Evolutionary conservation across 1,140 invertebrate species (phyloP).

Genomic region (Drepana arcuata): DNA sequence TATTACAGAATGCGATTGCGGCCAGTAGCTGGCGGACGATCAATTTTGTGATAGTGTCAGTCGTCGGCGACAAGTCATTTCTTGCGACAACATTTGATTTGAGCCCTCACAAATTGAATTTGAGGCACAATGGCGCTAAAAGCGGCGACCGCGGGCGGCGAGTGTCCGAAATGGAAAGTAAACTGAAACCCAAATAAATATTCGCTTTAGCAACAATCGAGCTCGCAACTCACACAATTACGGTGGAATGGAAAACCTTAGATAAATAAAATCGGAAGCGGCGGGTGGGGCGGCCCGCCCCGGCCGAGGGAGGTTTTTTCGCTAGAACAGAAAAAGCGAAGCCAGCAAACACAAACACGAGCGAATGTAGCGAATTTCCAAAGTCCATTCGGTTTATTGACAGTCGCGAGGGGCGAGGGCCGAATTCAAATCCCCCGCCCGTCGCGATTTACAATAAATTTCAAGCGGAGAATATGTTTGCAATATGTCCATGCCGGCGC

Average conservation of each 20-base stretch:
- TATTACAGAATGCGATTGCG: conserved; percentile 6
- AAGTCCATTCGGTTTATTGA: conserved; percentile 66
- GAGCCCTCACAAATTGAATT: conserved; percentile 56
- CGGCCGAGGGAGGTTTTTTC: conserved; percentile 20
- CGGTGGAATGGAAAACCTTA: conserved; percentile 63
- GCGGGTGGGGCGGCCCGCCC: conserved; percentile 15
- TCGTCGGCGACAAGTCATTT: conserved; percentile 49
- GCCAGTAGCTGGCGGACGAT: conserved; percentile 23
- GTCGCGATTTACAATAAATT: conserved; percentile 65
- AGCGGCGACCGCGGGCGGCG: conserved; percentile 10
- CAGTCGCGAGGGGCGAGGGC: conserved; percentile 33
- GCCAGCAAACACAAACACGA: conserved; percentile 58
- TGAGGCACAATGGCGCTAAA: conserved; percentile 41
- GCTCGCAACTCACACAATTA: conserved; percentile 63
- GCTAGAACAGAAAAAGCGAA: conserved; percentile 42
- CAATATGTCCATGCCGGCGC: conserved; percentile 47
- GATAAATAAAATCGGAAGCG: conserved; percentile 65
- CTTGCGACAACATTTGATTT: conserved; percentile 54
- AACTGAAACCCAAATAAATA: conserved; percentile 64
- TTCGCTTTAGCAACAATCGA: conserved; percentile 63
- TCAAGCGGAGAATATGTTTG: conserved; percentile 66
- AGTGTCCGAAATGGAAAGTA: conserved; percentile 45
- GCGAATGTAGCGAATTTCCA: conserved; percentile 62
- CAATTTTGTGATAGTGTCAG: conserved; percentile 66
- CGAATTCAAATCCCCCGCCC: conserved; percentile 54